Evolutionary conservation across 2,797 vertebrate genomes (phyloP).

Genomic region (Melanogrammus aeglefinus): DNA sequence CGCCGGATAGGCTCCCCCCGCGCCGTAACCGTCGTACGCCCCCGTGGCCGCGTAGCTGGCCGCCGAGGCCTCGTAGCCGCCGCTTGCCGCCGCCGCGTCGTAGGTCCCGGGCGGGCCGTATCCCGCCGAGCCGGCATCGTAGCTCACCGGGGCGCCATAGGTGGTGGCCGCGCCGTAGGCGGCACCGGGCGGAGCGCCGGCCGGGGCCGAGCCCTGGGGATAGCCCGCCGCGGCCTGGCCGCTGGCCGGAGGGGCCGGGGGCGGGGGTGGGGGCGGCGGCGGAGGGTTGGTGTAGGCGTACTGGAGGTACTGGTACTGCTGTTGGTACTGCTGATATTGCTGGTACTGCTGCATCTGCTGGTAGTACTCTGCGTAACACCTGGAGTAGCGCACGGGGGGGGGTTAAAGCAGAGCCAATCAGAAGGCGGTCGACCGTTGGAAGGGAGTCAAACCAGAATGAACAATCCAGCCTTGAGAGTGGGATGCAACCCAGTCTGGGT

Average conservation of each 20-base stretch:
- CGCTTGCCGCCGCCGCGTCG: slow-evolving; percentile 48
- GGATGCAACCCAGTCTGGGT: neutral
- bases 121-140: slow-evolving; percentile 29
- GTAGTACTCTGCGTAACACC: slow-evolving; percentile 80
- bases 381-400: slow-evolving; percentile 21
- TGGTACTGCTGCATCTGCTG: slow-evolving; percentile 80
- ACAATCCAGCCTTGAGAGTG: neutral
- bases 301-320: slow-evolving; percentile 79
- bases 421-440: neutral
- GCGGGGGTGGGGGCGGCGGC: slow-evolving; percentile 55
- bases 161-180: slow-evolving; percentile 10
- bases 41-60: slow-evolving; percentile 55
- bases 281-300: slow-evolving; percentile 75
- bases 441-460: neutral
- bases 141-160: neutral
- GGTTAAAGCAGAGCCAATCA: neutral
- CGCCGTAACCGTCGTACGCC: slow-evolving; percentile 68
- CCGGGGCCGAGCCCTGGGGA: slow-evolving; percentile 40
- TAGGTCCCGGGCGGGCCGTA: slow-evolving; percentile 48
- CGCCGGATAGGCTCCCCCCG: slow-evolving; percentile 34
- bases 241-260: slow-evolving; percentile 48
- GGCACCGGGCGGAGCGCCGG: neutral
- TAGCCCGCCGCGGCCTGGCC: slow-evolving; percentile 40
- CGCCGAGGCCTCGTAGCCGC: slow-evolving; percentile 48
- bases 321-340: slow-evolving; percentile 80